A percentile compares a stretch with the other conserved stretches of the same genome.
These are phyloP conservation scores for Megamerina dolium DNA, from an alignment of 2,888 invertebrate genomes.

Conservation along the genomic window DNA sequence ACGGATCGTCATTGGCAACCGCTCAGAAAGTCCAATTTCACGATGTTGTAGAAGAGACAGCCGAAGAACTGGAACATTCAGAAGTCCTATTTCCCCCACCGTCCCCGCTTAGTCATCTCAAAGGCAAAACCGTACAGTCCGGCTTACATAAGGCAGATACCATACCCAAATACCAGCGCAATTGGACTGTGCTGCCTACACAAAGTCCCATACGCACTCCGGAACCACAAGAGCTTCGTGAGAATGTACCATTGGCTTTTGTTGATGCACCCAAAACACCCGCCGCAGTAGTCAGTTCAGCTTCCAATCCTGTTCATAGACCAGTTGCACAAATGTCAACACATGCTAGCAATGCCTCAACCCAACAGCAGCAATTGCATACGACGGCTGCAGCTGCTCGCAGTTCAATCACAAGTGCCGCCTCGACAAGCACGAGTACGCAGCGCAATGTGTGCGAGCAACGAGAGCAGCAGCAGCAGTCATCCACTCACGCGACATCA, in stretches of 20 bases:
- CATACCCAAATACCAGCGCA: conserved; percentile 61
- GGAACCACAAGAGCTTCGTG: conserved; percentile 52
- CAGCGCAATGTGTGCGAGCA: conserved; percentile 22
- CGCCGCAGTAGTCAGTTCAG: conserved; percentile 14
- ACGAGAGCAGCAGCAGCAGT: conserved; percentile 22
- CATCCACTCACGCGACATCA: conserved; percentile 10
- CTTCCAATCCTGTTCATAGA: conserved; percentile 29
- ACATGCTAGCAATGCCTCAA: neutral
- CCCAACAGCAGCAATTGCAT: conserved; percentile 17
- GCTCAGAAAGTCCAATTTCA: conserved; percentile 26
- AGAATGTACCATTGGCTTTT: conserved; percentile 49
- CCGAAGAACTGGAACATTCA: conserved; percentile 42
- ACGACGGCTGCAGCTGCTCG: conserved; percentile 23
- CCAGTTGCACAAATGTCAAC: conserved; percentile 27
- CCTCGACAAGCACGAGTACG: conserved; percentile 3
- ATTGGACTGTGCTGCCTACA: conserved; percentile 56
- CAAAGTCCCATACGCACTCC: conserved; percentile 56
- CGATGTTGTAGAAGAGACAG: conserved; percentile 41
- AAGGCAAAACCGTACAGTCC: conserved; percentile 47
- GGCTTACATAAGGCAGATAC: conserved; percentile 59
- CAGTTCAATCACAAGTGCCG: conserved; percentile 20
- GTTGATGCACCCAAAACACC: conserved; percentile 39
- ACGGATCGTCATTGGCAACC: conserved; percentile 10
- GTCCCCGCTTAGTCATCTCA: conserved; percentile 44
- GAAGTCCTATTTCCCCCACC: conserved; percentile 43